Evolutionary conservation across 2,888 invertebrate species (phyloP).

Genomic region (Hedya salicella): DNA sequence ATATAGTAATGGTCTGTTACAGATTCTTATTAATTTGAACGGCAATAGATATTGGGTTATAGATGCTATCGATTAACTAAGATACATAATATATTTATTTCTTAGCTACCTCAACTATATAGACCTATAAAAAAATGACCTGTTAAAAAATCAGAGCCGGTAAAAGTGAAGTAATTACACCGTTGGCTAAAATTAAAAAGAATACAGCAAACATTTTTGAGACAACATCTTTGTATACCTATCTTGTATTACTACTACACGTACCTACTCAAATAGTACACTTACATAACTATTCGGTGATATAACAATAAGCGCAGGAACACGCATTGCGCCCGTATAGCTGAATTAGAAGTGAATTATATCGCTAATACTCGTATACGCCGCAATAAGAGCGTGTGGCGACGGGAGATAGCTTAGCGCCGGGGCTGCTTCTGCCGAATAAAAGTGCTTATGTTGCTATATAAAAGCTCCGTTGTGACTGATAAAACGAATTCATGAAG

Average conservation of each 20-base stretch:
- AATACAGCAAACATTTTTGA: no score
- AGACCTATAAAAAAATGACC: no score
- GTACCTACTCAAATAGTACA: neutral
- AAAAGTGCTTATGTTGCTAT: constrained; percentile 11
- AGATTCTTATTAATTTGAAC: constrained; percentile 32
- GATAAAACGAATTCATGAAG: neutral
- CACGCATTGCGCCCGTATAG: constrained; percentile 59
- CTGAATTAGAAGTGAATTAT: constrained; percentile 70
- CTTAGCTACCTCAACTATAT: no score
- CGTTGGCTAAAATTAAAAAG: no score
- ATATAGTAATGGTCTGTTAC: constrained; percentile 32
- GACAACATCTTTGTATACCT: no score
- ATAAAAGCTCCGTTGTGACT: constrained; percentile 1
- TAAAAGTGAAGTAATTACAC: no score
- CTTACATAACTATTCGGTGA: constrained; percentile 10
- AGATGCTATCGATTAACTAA: constrained; percentile 23
- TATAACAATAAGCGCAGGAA: constrained; percentile 28
- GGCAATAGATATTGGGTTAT: constrained; percentile 27
- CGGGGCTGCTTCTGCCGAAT: constrained; percentile 14
- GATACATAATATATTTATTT: constrained; percentile 13
- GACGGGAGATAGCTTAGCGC: constrained; percentile 62
- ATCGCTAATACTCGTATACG: constrained; percentile 67
- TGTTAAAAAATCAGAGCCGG: no score
- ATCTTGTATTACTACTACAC: no score
- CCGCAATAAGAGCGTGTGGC: constrained; percentile 66